Base-by-base conservation (phyloP, 1,140 invertebrate species). In the Trypoxylus dichotomus region DNA sequence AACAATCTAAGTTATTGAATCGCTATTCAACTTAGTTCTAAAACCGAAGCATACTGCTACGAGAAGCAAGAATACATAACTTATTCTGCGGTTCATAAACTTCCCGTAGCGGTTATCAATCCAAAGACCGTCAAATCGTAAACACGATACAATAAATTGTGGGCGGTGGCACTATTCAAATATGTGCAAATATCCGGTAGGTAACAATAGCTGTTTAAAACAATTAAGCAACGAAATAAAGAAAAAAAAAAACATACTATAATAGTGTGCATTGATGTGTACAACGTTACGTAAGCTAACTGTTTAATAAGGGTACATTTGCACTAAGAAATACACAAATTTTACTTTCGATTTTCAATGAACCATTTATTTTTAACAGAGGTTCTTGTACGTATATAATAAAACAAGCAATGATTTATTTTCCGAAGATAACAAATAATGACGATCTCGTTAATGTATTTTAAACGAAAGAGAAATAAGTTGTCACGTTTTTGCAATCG, bases 121-220 rank as follows among this genome's bases (percentile, higher is more conserved):
- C 43, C 43, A 47, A 47, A 47, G 13, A 47, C 43, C 43, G 43
- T 47, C n/a, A 1, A 41, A 47, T 47, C 3, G n/a, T 15, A n/a
- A 54, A 19, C 47, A 19, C 15, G 47, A 54, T 15, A 54, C 47
- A n/a, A 54, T 19, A 54, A 54, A 19, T 54, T 54, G n/a, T 54
- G 47, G 47, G 47, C 47, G 47, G 47, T n/a, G 15, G 47, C 19
- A n/a, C 47, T 54, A 54, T 54, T 54, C 47, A 54, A 54, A 54
- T 19, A 54, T 54, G 47, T 54, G 47, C 19, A 54, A 54, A 54
- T 54, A 19, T 54, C 47, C 47, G 47, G 47, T 54, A 54, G 47
- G 19, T 54, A 54, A 54, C 47, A 54, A 54, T 54, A 54, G 47
- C 47, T 54, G 47, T 54, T 54, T 54, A 54, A 54, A 54, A 54